These are phyloP conservation scores for Cyprinodon diabolis DNA, from an alignment of 2,797 vertebrate genomes.

Conservation along the genomic window DNA sequence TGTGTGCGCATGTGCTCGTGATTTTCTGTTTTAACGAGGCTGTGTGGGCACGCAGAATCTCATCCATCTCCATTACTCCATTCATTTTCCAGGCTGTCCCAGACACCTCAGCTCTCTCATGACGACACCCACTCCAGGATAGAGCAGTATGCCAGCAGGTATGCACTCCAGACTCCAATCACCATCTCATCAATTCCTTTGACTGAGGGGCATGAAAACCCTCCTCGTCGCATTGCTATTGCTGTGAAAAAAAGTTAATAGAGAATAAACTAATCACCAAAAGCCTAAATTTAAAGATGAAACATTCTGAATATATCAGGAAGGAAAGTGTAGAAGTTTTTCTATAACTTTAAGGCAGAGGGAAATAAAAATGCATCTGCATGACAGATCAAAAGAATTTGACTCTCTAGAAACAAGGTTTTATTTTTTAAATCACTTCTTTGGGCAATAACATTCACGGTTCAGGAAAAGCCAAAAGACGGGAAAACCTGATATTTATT, in stretches of 20 bases:
- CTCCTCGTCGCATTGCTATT: neutral
- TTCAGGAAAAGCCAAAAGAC: neutral
- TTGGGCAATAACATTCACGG: neutral
- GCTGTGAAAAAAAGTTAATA: neutral
- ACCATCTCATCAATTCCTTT: constrained; percentile 32
- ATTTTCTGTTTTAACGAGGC: constrained; percentile 45
- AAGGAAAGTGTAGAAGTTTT: neutral
- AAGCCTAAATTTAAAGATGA: constrained; percentile 1
- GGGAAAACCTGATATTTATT: neutral
- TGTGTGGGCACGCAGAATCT: constrained; percentile 58
- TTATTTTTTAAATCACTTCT: constrained; percentile 5
- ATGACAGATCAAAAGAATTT: constrained; percentile 2
- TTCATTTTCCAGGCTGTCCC: constrained; percentile 85
- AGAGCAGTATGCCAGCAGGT: constrained; percentile 97
- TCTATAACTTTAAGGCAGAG: neutral
- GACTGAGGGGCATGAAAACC: neutral
- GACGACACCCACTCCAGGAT: constrained; percentile 98
- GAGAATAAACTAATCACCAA: neutral
- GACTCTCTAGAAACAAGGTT: neutral
- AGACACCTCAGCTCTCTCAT: constrained; percentile 93
- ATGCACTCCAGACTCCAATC: constrained; percentile 47
- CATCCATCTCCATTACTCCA: constrained; percentile 71
- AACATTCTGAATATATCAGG: neutral
- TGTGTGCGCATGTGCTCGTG: constrained; percentile 35
- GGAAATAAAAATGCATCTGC: neutral